Percentiles rank a stretch among this genome's conserved stretches.
phyloP scores from a whole-genome alignment of 2,797 vertebrate genomes.

The Onychomys arenicola region DNA sequence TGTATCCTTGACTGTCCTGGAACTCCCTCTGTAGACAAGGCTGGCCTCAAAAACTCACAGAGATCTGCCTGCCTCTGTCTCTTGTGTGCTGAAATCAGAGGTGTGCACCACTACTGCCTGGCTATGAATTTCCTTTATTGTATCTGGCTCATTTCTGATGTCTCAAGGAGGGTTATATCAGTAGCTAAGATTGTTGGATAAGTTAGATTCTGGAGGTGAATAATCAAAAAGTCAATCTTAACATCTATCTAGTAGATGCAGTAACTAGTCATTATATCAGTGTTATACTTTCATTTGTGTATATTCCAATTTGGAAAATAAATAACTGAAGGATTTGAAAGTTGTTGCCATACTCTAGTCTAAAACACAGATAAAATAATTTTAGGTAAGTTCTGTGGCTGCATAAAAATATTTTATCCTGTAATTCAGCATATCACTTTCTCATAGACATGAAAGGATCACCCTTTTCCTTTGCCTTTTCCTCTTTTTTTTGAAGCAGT shows the following conservation, averaged over 20 bases:
- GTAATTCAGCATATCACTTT: constrained; percentile 44
- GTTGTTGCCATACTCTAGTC: constrained; percentile 7
- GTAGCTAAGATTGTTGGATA: constrained; percentile 16
- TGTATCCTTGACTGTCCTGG: background rate
- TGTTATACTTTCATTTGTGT: background rate
- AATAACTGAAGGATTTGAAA: constrained; percentile 53
- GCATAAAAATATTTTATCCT: background rate
- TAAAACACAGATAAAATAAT: constrained; percentile 34
- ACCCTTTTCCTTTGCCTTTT: background rate
- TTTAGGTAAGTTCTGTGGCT: constrained; percentile 38
- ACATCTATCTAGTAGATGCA: background rate
- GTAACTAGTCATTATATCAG: constrained; percentile 9
- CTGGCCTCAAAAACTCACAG: background rate
- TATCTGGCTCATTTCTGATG: constrained; percentile 13
- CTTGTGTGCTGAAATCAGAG: background rate
- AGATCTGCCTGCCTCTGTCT: background rate
- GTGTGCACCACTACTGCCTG: background rate
- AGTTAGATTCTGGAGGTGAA: constrained; percentile 39
- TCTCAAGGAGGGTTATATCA: constrained; percentile 17
- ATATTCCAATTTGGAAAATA: constrained; percentile 55
- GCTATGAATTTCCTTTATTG: constrained; percentile 39
- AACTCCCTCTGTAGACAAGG: background rate
- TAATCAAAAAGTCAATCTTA: constrained; percentile 34
- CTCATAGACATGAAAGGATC: constrained; percentile 38
- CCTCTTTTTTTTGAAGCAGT: background rate